Evolutionary conservation across 2,113 vertebrate genomes (phyloP).

Genomic region (Typhlomys cinereus): DNA sequence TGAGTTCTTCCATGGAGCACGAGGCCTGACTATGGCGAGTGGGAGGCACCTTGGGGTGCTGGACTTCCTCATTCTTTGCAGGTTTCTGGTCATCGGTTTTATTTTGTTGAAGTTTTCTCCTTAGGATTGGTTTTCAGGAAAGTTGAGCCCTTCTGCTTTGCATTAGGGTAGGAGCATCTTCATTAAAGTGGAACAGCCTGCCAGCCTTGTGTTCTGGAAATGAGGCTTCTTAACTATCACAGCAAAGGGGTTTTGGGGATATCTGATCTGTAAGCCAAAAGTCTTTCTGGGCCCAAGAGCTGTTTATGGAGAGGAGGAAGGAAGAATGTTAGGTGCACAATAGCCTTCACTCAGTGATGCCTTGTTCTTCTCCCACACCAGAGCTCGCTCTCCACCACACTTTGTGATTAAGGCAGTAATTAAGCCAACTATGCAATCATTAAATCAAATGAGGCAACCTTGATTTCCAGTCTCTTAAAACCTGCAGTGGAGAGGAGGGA

Average conservation of each 20-base stretch:
- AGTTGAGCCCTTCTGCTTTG: not conserved
- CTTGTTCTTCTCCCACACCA: slow-evolving; percentile 5
- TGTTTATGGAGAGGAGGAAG: slow-evolving; percentile 13
- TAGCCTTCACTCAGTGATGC: not conserved
- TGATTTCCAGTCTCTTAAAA: slow-evolving; percentile 55
- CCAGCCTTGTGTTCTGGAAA: slow-evolving; percentile 48
- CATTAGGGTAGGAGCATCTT: not conserved
- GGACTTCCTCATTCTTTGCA: not conserved
- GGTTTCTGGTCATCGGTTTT: not conserved
- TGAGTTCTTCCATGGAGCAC: not conserved
- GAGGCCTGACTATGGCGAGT: not conserved
- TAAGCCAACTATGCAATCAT: slow-evolving; percentile 21
- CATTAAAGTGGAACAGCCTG: not conserved
- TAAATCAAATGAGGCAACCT: slow-evolving; percentile 26
- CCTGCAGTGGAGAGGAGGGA: not conserved
- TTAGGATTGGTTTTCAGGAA: slow-evolving; percentile 25
- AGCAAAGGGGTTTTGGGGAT: slow-evolving; percentile 13
- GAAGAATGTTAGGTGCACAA: not conserved
- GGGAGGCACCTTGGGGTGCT: not conserved
- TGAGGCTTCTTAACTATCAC: slow-evolving; percentile 26
- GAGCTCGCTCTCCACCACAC: not conserved
- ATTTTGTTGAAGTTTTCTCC: not conserved
- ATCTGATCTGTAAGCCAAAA: slow-evolving; percentile 2
- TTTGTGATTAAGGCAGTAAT: slow-evolving; percentile 42
- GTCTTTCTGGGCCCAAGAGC: slow-evolving; percentile 4